Conservation (phyloP, 2,888 invertebrate genomes). For the Eretmocerus hayati region DNA sequence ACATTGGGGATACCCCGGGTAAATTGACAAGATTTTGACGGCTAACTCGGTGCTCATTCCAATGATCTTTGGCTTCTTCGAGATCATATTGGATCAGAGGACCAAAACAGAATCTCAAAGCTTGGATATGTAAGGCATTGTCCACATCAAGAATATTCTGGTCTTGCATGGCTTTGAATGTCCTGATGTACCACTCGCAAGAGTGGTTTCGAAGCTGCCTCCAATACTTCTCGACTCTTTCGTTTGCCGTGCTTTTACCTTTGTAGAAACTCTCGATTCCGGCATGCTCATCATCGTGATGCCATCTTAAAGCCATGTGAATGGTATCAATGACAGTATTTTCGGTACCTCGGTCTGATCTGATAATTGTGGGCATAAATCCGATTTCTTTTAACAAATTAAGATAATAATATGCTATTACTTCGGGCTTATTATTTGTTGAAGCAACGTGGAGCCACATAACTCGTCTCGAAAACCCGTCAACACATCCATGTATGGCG, state of each 20-base stretch:
- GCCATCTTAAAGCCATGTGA: background rate
- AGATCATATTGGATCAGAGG: conserved; percentile 11
- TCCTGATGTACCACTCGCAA: conserved; percentile 10
- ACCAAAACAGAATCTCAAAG: conserved; percentile 14
- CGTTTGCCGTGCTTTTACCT: conserved; percentile 11
- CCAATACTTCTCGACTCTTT: conserved; percentile 13
- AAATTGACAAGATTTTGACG: conserved; percentile 8
- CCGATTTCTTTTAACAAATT: conserved; percentile 13
- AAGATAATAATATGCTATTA: conserved; percentile 5
- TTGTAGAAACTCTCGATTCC: conserved; percentile 11
- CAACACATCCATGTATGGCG: conserved; percentile 3
- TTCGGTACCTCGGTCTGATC: conserved; percentile 12
- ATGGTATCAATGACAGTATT: conserved; percentile 7
- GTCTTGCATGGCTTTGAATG: conserved; percentile 12
- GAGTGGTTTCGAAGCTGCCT: conserved; percentile 3
- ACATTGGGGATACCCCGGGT: conserved; percentile 10
- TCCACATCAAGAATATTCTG: background rate
- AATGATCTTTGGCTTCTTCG: conserved; percentile 5
- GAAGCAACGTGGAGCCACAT: conserved; percentile 1
- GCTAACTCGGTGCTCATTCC: conserved; percentile 14
- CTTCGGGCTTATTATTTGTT: background rate
- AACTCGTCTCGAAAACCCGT: conserved; percentile 4
- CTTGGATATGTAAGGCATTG: conserved; percentile 5
- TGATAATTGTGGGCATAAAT: conserved; percentile 6
- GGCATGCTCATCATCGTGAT: conserved; percentile 8